These are phyloP conservation scores for Origma solitaria DNA, from an alignment of 2,113 vertebrate species.

Conservation along the genomic window DNA sequence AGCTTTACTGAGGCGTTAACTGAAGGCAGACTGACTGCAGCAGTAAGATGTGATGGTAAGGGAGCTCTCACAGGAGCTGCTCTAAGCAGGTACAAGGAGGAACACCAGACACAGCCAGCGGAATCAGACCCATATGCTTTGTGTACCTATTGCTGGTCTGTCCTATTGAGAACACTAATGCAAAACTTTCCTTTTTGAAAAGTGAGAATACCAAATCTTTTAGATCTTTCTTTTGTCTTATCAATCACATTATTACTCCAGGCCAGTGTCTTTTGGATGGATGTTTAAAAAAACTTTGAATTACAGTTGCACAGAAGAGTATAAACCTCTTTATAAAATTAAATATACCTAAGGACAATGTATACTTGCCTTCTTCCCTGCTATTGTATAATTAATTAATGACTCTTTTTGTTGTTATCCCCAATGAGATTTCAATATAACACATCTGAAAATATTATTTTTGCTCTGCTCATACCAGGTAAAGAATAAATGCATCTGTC, in stretches of 20 bases:
- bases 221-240: neutral
- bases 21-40: neutral
- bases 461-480: neutral
- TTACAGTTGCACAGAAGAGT: neutral
- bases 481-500: neutral
- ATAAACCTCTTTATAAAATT: neutral
- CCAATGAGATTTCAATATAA: neutral
- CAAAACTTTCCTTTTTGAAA: neutral
- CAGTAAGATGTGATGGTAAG: neutral
- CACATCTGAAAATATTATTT: neutral
- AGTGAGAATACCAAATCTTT: neutral
- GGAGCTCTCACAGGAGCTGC: neutral
- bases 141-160: neutral
- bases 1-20: neutral
- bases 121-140: neutral
- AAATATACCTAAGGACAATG: neutral
- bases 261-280: neutral
- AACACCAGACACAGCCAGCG: neutral
- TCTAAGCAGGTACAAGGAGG: neutral
- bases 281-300: neutral
- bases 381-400: neutral
- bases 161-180: neutral
- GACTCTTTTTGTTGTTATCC: neutral
- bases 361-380: neutral
- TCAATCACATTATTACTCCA: neutral